Evolutionary conservation across 1,140 invertebrate species (phyloP).

Genomic region (Lucilia cuprina): DNA sequence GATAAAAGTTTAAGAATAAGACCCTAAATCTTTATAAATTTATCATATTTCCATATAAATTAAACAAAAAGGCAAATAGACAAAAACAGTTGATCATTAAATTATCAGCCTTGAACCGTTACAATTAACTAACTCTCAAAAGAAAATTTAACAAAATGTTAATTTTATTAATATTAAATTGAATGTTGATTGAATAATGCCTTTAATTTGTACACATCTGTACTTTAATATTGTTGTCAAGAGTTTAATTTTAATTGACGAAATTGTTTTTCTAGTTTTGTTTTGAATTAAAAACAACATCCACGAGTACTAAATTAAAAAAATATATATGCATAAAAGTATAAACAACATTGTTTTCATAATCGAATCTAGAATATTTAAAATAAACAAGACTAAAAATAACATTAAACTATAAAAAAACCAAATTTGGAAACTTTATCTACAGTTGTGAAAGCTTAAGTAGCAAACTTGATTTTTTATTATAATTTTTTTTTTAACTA

Average conservation of each 20-base stretch:
- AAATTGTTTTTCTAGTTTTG: not conserved
- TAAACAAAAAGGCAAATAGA: too few species aligned
- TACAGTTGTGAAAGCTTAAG: not conserved
- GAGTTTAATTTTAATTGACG: not conserved
- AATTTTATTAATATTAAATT: too few species aligned
- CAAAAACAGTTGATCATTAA: too few species aligned
- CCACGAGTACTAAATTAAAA: not conserved
- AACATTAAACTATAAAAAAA: not conserved
- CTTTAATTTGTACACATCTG: too few species aligned
- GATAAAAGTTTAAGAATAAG: too few species aligned
- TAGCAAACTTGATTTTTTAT: not conserved
- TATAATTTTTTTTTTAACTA: not conserved
- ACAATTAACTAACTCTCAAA: too few species aligned
- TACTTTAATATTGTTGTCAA: not conserved
- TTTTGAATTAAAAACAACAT: not conserved
- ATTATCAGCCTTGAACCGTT: too few species aligned
- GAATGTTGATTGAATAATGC: too few species aligned
- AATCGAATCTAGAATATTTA: not conserved
- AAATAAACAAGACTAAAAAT: not conserved
- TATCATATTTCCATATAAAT: too few species aligned
- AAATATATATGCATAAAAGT: not conserved
- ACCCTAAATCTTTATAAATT: too few species aligned
- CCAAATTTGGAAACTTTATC: not conserved
- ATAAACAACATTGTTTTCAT: not conserved
- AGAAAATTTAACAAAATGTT: too few species aligned